Evolutionary conservation across 2,797 vertebrate genomes (phyloP), one percentile per base, ranked within the genome.

Genomic region (Spheniscus humboldti): DNA sequence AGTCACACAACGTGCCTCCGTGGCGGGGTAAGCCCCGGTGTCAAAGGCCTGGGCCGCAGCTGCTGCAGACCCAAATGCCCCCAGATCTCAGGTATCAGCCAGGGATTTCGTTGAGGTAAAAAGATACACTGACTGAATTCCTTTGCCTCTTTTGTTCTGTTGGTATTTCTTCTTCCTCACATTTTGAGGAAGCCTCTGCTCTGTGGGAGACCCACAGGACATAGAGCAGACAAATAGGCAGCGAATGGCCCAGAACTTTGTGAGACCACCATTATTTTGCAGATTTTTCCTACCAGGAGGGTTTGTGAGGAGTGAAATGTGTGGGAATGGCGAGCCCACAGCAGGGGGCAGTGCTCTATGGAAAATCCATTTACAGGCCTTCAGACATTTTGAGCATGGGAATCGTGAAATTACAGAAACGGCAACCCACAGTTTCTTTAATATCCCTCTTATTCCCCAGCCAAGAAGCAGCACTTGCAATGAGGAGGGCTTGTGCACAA

Each of bases 281-380:
- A 45, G 31, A 11, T 55, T 62, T 43, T 76, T 75, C 17, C 27
- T 68, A 5, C 20, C 28, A 25, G 43, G 63, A 88, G 63, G 73
- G 41, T 83, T 81, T 33, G 43, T 33, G 50, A 68, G n/a, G 66
- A 92, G 57, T 19, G 56, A 75, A 59, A 20, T 1, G 3, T 62
- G 87, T 94, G 96, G 93, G 82, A 52, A 68, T 84, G 62, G 66
- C 0, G 19, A 90, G 31, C 75, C 37, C 93, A 39, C 96, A 96
- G 96, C 86, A 97, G 96, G 90, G 96, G 97, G 96, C 96, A 97
- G 80, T 97, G 93, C 97, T 94, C 94, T 11, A 93, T 97, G 97
- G 91, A 86, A 86, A 95, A 96, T 95, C 86, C 88, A 73, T 52
- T 30, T 15, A 5, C 20, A 7, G n/a, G 18, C 64, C 69, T 43